Evolutionary conservation across 2,888 invertebrate species (phyloP).

Genomic region (Apotomis turbidana): DNA sequence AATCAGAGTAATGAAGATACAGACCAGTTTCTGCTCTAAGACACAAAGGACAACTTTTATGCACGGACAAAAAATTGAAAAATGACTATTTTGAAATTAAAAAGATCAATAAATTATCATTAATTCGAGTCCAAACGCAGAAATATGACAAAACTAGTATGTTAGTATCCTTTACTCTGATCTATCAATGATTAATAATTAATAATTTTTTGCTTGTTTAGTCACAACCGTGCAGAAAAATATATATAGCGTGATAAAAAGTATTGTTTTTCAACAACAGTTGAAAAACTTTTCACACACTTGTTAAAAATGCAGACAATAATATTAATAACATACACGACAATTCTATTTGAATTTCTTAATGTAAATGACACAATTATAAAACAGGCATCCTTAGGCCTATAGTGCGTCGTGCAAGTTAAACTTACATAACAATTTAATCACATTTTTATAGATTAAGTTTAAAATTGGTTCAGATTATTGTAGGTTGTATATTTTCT

Average conservation of each 20-base stretch:
- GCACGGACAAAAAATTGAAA: too few species aligned
- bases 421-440: constrained; percentile 15
- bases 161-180: constrained; percentile 14
- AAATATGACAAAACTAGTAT: too few species aligned
- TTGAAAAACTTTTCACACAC: not conserved
- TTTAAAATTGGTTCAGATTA: not conserved
- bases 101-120: too few species aligned
- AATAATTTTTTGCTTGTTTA: constrained; percentile 31
- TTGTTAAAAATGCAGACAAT: constrained; percentile 19
- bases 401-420: constrained; percentile 30
- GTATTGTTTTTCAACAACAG: not conserved
- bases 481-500: too few species aligned
- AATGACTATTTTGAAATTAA: too few species aligned
- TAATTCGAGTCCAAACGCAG: too few species aligned
- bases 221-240: constrained; percentile 39
- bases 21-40: too few species aligned
- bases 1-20: constrained; percentile 9
- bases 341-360: constrained; percentile 7
- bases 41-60: too few species aligned
- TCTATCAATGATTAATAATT: constrained; percentile 9
- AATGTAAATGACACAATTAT: constrained; percentile 33
- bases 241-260: constrained; percentile 1
- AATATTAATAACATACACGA: not conserved
- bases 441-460: not conserved
- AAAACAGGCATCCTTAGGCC: constrained; percentile 26